Percentiles rank a stretch among this genome's conserved stretches.
phyloP scores from a whole-genome alignment of 2,113 vertebrate genomes.

The Coptodon bakossiorum region DNA sequence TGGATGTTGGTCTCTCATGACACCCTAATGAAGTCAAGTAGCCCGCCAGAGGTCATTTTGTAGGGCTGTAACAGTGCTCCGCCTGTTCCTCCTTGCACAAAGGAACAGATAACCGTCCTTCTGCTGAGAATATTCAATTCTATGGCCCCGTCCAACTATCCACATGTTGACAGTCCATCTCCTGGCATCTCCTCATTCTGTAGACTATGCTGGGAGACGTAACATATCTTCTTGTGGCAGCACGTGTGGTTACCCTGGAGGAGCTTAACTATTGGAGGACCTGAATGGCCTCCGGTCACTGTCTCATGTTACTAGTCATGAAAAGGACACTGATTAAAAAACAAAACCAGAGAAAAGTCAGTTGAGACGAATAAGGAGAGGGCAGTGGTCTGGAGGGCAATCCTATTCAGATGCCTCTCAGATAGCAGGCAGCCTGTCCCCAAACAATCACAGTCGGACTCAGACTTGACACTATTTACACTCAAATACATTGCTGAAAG shows the following conservation, averaged over 20 bases:
- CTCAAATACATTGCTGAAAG: neutral
- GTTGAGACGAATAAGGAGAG: neutral
- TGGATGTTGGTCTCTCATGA: neutral
- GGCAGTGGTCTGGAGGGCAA: neutral
- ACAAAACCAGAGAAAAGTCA: neutral
- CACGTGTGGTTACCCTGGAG: neutral
- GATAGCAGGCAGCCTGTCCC: neutral
- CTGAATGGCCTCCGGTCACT: neutral
- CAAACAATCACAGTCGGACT: fast-evolving
- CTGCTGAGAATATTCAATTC: neutral
- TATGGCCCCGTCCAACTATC: neutral
- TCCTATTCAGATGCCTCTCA: fast-evolving
- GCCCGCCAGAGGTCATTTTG: fast-evolving
- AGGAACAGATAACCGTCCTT: neutral
- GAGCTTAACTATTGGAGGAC: neutral
- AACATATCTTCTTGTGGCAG: neutral
- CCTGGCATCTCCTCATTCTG: neutral
- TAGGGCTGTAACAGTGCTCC: neutral
- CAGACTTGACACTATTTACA: neutral
- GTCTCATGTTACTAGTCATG: neutral
- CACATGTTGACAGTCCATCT: neutral
- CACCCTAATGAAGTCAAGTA: neutral
- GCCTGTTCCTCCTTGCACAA: neutral
- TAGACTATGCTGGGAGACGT: neutral
- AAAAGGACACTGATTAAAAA: neutral